Evolutionary conservation across 2,888 invertebrate genomes (phyloP).

Genomic region (Barypeithes pellucidus): DNA sequence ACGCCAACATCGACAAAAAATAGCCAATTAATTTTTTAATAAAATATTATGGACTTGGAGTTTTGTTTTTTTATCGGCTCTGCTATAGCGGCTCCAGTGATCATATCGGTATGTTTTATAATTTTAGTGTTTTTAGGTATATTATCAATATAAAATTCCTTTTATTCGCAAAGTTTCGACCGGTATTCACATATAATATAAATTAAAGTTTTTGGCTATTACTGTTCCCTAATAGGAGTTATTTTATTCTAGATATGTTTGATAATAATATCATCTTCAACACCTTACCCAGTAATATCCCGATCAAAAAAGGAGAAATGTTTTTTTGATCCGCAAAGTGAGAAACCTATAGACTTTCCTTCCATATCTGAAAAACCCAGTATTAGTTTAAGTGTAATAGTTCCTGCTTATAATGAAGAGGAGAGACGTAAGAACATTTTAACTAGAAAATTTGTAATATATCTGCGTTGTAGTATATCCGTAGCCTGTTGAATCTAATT

Average conservation of each 20-base stretch:
- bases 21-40: background rate
- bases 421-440: constrained; percentile 80
- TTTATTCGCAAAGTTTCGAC: too few relatives aligned
- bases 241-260: constrained; percentile 75
- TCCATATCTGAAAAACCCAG: constrained; percentile 80
- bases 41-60: constrained; percentile 44
- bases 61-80: constrained; percentile 45
- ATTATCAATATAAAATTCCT: background rate
- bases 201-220: background rate
- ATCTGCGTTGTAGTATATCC: too few relatives aligned
- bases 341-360: constrained; percentile 78
- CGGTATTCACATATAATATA: too few relatives aligned
- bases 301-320: constrained; percentile 84
- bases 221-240: too few relatives aligned
- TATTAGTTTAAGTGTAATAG: constrained; percentile 89
- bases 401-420: constrained; percentile 98
- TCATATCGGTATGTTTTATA: constrained; percentile 45
- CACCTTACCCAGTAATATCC: constrained; percentile 79
- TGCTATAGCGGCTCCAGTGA: constrained; percentile 43
- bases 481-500: too few relatives aligned
- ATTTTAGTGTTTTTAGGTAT: constrained; percentile 16
- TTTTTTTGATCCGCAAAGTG: constrained; percentile 78
- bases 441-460: background rate
- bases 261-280: constrained; percentile 76
- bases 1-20: constrained; percentile 46